Evolutionary conservation across 2,888 invertebrate genomes (phyloP).

Genomic region (Heliconius cydno): DNA sequence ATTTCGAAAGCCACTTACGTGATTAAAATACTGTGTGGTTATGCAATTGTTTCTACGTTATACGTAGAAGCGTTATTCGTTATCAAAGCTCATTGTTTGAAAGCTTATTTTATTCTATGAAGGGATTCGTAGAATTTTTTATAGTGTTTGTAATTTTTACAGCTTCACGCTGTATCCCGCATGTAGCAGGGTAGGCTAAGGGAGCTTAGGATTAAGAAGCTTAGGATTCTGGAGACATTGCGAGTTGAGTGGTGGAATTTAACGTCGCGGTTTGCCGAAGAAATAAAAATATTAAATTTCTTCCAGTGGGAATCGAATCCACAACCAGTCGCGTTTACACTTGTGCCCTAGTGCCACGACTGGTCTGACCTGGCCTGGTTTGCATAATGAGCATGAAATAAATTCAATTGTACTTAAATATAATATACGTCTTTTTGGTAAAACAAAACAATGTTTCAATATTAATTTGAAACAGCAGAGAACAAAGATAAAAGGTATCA

Average conservation of each 20-base stretch:
- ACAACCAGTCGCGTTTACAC: no score
- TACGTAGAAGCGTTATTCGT: conserved; percentile 19
- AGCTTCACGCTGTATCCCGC: no score
- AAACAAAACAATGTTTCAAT: background rate
- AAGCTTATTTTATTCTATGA: conserved; percentile 24
- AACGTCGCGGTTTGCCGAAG: no score
- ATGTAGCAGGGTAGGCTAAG: no score
- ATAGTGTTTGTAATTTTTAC: background rate
- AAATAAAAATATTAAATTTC: no score
- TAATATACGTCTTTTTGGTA: background rate
- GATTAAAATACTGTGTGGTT: conserved; percentile 38
- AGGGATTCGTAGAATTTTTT: conserved; percentile 13
- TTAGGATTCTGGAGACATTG: no score
- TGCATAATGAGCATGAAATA: background rate
- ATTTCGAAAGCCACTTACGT: conserved; percentile 37
- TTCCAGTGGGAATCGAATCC: no score
- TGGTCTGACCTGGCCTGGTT: background rate
- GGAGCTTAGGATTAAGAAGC: no score
- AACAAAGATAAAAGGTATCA: conserved; percentile 1
- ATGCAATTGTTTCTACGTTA: conserved; percentile 21
- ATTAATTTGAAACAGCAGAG: conserved; percentile 3
- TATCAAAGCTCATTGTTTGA: conserved; percentile 24
- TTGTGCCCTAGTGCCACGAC: no score
- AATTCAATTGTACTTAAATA: background rate
- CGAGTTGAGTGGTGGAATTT: no score